Evolutionary conservation across 1,140 invertebrate species (phyloP).

Genomic region (Meloidogyne floridensis): DNA sequence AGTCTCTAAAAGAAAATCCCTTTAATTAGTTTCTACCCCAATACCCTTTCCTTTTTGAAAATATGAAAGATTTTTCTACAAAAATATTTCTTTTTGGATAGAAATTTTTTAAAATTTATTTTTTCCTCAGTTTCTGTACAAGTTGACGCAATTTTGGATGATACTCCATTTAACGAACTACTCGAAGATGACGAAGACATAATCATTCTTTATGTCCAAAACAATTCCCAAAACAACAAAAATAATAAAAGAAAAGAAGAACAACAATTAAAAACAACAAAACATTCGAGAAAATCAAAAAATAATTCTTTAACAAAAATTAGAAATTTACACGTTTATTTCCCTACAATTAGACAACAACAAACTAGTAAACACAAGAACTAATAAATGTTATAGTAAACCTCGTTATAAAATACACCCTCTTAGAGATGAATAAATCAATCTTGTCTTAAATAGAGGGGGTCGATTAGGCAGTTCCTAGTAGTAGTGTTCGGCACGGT

Average conservation of each 20-base stretch:
- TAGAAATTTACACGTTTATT: neutral
- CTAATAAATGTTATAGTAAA: neutral
- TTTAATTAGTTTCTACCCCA: no score
- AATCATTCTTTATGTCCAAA: neutral
- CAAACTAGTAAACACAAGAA: neutral
- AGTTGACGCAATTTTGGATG: neutral
- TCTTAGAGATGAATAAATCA: no score
- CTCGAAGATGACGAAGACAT: neutral
- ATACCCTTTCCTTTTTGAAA: no score
- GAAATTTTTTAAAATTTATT: no score
- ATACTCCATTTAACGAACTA: neutral
- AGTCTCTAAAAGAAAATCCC: no score
- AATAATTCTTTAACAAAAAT: neutral
- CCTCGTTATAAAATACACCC: no score
- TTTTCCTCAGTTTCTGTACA: neutral
- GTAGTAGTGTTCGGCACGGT: no score
- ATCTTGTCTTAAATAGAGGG: no score
- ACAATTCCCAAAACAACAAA: neutral
- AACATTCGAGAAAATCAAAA: neutral
- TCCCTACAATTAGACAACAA: neutral
- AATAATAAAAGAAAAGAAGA: neutral
- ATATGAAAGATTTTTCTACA: no score
- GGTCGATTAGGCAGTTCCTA: no score
- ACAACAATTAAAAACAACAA: neutral
- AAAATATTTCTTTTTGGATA: no score